phyloP scores from a whole-genome alignment of 2,888 invertebrate species.

The Drosophila barbarae region DNA sequence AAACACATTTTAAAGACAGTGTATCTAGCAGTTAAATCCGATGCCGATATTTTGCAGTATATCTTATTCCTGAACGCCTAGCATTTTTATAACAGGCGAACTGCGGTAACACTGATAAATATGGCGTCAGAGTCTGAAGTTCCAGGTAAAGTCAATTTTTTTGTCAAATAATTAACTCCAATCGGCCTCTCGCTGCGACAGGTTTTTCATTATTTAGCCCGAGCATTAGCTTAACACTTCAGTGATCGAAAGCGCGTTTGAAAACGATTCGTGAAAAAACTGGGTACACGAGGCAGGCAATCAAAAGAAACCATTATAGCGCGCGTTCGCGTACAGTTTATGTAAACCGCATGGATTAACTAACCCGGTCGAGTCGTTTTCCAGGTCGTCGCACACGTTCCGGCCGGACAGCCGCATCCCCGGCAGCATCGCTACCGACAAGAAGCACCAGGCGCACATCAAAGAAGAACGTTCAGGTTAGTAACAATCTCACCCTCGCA shows the following conservation, averaged over 20 bases:
- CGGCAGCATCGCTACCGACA: constrained; percentile 70
- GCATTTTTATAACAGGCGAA: background rate
- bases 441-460: constrained; percentile 73
- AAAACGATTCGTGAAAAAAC: constrained; percentile 26
- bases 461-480: constrained; percentile 75
- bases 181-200: constrained; percentile 13
- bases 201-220: background rate
- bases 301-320: constrained; percentile 25
- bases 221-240: background rate
- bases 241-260: background rate
- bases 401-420: constrained; percentile 79
- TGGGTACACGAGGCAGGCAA: constrained; percentile 60
- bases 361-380: constrained; percentile 32
- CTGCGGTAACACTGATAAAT: constrained; percentile 54
- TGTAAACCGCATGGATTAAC: constrained; percentile 13
- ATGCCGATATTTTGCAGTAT: background rate
- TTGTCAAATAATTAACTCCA: background rate
- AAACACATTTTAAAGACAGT: no score
- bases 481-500: constrained; percentile 24
- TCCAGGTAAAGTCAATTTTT: constrained; percentile 69
- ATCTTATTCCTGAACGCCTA: background rate
- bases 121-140: constrained; percentile 80
- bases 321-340: constrained; percentile 41
- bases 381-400: constrained; percentile 83
- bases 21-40: no score